Evolutionary conservation across 2,113 vertebrate genomes (phyloP).

Genomic region (Chunga burmeisteri): DNA sequence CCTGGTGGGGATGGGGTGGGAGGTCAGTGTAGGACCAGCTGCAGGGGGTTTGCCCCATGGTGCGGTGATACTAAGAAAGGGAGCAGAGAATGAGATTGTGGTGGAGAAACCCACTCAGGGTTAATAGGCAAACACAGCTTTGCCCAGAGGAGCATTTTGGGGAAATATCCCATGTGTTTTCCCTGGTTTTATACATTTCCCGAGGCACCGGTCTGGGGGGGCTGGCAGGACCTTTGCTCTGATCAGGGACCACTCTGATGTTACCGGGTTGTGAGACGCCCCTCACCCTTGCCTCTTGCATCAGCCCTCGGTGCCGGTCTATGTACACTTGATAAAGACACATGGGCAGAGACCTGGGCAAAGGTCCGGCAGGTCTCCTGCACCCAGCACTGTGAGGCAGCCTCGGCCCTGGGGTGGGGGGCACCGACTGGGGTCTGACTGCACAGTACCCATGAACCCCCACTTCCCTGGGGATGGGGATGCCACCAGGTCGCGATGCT

Average conservation of each 20-base stretch:
- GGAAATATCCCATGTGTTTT: neutral
- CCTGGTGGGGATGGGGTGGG: neutral
- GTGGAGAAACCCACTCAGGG: neutral
- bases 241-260: neutral
- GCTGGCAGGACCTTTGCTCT: neutral
- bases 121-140: neutral
- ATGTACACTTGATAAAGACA: conserved; percentile 47
- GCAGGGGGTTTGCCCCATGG: accelerated
- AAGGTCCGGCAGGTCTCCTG: conserved; percentile 10
- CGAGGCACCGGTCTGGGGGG: accelerated
- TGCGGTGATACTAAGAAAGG: accelerated
- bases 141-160: neutral
- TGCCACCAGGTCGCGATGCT: neutral
- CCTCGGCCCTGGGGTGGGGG: neutral
- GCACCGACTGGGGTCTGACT: accelerated
- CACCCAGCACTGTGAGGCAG: neutral
- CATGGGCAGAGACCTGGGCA: neutral
- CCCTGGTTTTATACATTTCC: neutral
- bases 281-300: conserved; percentile 16
- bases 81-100: neutral
- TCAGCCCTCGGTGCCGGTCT: neutral
- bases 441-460: accelerated
- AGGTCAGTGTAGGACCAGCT: neutral
- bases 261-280: neutral
- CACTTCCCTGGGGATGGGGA: neutral